phyloP scores from a whole-genome alignment of 2,113 vertebrate genomes.

The Chunga burmeisteri region DNA sequence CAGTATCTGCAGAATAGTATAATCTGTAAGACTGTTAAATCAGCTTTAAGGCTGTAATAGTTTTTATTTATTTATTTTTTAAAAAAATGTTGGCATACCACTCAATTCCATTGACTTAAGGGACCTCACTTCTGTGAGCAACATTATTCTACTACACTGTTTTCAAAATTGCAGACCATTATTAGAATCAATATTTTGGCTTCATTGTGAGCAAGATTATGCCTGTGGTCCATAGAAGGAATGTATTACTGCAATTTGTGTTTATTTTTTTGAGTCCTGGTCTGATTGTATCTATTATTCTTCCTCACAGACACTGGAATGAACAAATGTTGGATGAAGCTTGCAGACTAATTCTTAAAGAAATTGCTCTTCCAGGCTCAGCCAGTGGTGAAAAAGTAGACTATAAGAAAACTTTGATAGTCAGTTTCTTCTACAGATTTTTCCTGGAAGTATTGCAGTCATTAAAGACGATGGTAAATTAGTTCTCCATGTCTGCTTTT shows the following conservation, averaged over 20 bases:
- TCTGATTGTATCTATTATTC: neutral
- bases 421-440: slow-evolving; percentile 91
- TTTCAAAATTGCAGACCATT: neutral
- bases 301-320: slow-evolving; percentile 76
- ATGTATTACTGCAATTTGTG: neutral
- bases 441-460: slow-evolving; percentile 81
- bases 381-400: slow-evolving; percentile 77
- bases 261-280: neutral
- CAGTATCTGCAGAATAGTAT: neutral
- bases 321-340: slow-evolving; percentile 79
- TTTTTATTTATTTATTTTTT: neutral
- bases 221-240: neutral
- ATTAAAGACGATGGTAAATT: slow-evolving; percentile 67
- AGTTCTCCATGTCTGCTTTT: neutral
- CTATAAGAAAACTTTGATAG: slow-evolving; percentile 82
- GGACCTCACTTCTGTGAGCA: neutral
- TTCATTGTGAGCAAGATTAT: neutral
- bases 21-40: neutral
- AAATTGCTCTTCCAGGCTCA: slow-evolving; percentile 73
- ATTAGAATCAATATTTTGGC: neutral
- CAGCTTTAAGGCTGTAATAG: neutral
- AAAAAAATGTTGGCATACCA: neutral
- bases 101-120: neutral
- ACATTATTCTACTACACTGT: neutral
- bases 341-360: slow-evolving; percentile 81